Conservation (phyloP, 2,797 vertebrate species). For the Sus cebifrons region DNA sequence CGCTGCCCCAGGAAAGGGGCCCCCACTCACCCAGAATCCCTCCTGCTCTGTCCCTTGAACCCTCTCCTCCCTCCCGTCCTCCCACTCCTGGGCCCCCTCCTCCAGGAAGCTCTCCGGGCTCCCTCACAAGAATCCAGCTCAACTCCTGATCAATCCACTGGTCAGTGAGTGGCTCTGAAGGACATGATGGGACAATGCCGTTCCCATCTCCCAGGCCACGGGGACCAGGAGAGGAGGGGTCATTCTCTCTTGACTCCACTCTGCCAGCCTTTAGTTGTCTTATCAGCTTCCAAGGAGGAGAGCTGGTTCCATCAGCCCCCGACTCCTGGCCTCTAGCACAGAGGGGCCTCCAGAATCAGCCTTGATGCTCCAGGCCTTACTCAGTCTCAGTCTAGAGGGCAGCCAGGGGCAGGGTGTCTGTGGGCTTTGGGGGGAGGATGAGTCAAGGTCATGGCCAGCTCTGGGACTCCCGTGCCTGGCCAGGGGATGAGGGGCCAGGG, state of each 20-base stretch:
- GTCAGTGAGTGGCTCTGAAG: not conserved
- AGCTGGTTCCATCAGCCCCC: not conserved
- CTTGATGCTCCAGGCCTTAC: not conserved
- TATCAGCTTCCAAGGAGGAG: not conserved
- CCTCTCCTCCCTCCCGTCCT: not conserved
- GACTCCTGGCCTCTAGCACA: no score
- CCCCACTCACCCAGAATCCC: not conserved
- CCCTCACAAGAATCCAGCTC: not conserved
- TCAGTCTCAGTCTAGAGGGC: not conserved
- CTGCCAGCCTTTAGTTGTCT: not conserved
- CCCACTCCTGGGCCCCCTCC: not conserved
- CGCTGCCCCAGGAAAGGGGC: not conserved
- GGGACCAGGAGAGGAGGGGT: not conserved
- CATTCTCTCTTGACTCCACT: not conserved
- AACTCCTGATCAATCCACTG: not conserved
- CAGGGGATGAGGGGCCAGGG: not conserved
- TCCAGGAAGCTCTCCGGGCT: not conserved
- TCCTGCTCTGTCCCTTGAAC: not conserved
- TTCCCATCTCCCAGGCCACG: fast-evolving
- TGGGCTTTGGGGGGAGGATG: not conserved
- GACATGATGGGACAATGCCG: fast-evolving
- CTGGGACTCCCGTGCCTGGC: not conserved
- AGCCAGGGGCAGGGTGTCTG: not conserved
- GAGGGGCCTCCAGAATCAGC: not conserved
- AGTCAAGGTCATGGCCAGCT: not conserved